Conservation (phyloP, 2,113 vertebrate genomes). For the Amphilophus citrinellus region DNA sequence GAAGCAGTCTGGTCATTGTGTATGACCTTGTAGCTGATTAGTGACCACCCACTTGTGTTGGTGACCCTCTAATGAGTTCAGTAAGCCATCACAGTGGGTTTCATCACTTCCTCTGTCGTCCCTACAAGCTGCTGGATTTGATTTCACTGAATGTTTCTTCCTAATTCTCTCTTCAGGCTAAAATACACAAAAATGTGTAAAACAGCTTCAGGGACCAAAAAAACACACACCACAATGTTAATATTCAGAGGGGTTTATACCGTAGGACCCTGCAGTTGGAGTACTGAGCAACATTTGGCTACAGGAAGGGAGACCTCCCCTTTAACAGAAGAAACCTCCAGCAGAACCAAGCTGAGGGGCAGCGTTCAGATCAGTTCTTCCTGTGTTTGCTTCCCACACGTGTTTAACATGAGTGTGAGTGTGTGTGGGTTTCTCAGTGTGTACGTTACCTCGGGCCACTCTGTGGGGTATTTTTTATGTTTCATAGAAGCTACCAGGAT, state of each 20-base stretch:
- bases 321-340: background rate
- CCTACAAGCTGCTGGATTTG: background rate
- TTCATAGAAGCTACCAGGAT: constrained; percentile 45
- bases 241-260: background rate
- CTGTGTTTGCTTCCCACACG: constrained; percentile 1
- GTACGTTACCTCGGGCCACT: constrained; percentile 51
- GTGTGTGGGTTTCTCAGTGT: constrained; percentile 37
- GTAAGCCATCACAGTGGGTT: too few relatives aligned
- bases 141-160: background rate
- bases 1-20: too few relatives aligned
- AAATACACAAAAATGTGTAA: background rate
- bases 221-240: too few relatives aligned
- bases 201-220: too few relatives aligned
- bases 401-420: constrained; percentile 28
- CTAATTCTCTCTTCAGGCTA: background rate
- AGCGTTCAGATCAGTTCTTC: background rate
- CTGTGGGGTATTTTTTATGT: constrained; percentile 56
- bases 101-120: background rate
- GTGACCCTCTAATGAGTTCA: too few relatives aligned
- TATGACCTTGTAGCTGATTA: too few relatives aligned
- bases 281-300: background rate
- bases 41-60: too few relatives aligned
- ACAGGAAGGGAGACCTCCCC: background rate
- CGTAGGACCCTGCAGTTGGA: background rate
- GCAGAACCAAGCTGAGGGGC: background rate